Evolutionary conservation across 2,113 vertebrate genomes (phyloP), one percentile per base, ranked within the genome.

Genomic region (Anseranas semipalmata): DNA sequence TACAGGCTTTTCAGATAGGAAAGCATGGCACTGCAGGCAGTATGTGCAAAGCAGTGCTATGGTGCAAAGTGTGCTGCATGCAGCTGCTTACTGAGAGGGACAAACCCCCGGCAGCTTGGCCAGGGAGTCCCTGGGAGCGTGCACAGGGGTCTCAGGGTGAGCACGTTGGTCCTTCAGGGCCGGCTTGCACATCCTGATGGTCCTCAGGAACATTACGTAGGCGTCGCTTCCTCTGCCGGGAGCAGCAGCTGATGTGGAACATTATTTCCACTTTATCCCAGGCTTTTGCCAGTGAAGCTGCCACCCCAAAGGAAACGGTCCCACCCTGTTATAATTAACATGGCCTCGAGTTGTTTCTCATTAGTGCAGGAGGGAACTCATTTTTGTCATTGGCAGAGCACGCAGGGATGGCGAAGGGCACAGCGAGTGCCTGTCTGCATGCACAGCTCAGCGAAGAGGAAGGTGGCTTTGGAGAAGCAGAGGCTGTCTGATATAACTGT

Each of bases 341-440:
- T 33, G 28, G 12, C 37, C 19, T 58, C 1, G 5, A 53, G 33
- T 20, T 79, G 32, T 43, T 68, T 32, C 46, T 67, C 25, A 15
- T 59, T 17, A 35, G 20, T 19, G 15, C 12, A 41, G 17, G 21
- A 85, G 17, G 17, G 15, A 41, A 15, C 33, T 75, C 0, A 4
- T 52, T 80, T 84, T 71, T 46, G 35, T 37, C n/a, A 13, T 30
- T 10, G 15, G 13, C n/a, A 9, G 59, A 60, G 18, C 66, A 19
- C 0, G 2, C 0, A 1, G 66, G 9, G 30, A 15, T 25, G 62
- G 62, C 10, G 33, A 79, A 74, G 22, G 33, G 22, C 41, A n/a
- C 4, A 0, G 0, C 0, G 16, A 53, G 66, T 39, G 27, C n/a
- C 17, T 55, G 4, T 7, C 20, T 48, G n/a, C 0, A 0, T 25